phyloP scores from a whole-genome alignment of 2,113 vertebrate species.

The Xenus cinereus region DNA sequence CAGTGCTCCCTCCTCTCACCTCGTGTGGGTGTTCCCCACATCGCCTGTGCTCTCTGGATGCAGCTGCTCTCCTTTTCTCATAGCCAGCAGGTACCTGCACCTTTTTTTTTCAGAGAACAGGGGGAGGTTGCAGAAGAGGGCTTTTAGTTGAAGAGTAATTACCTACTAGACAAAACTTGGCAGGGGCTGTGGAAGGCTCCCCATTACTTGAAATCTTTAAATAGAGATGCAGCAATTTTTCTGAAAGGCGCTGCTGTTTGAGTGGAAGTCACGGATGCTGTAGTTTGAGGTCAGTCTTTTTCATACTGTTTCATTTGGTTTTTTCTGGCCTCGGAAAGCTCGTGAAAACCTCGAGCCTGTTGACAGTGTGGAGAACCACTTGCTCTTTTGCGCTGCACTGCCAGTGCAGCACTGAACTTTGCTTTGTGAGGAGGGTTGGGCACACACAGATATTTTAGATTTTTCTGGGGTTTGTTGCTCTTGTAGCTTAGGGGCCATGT shows the following conservation, averaged over 20 bases:
- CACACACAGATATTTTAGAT: background rate
- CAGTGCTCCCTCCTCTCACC: background rate
- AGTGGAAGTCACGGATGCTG: background rate
- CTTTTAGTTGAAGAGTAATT: background rate
- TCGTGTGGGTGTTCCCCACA: background rate
- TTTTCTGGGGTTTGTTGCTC: background rate
- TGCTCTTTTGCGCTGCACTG: background rate
- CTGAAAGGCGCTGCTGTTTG: background rate
- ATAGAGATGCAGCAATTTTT: background rate
- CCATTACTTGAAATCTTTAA: background rate
- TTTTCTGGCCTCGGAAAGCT: background rate
- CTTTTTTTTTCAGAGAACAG: background rate
- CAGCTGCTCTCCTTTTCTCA: background rate
- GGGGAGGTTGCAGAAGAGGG: background rate
- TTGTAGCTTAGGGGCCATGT: background rate
- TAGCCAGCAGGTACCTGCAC: background rate
- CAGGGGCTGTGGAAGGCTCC: background rate
- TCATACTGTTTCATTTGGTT: background rate
- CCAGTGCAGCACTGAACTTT: background rate
- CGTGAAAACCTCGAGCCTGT: background rate
- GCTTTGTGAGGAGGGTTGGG: background rate
- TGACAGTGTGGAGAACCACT: background rate
- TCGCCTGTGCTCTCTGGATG: background rate
- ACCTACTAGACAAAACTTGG: background rate
- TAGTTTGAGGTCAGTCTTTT: background rate